These are phyloP conservation scores for Oncorhynchus masou DNA, from an alignment of 2,113 vertebrate genomes.

Conservation along the genomic window DNA sequence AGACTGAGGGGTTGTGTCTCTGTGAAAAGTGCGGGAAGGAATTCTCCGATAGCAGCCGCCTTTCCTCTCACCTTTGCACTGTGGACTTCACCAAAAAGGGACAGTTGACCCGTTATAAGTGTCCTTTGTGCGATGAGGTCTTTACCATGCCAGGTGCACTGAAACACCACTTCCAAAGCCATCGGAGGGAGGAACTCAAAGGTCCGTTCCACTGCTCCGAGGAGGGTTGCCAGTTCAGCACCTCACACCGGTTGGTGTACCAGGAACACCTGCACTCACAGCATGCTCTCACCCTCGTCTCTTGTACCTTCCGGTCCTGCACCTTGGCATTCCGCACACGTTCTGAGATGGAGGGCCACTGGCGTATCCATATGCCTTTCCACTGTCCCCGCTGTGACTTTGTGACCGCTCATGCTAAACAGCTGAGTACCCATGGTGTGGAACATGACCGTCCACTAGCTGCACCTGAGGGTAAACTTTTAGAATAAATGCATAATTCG, in stretches of 20 bases:
- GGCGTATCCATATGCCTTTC: conserved; percentile 77
- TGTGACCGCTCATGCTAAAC: conserved; percentile 71
- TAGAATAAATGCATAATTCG: background rate
- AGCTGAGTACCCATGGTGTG: conserved; percentile 74
- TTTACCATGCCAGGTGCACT: conserved; percentile 69
- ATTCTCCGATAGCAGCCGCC: conserved; percentile 63
- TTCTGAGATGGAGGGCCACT: conserved; percentile 77
- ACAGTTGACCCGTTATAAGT: conserved; percentile 45
- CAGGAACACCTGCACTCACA: conserved; percentile 66
- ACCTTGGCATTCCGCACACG: conserved; percentile 69
- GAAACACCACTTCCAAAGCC: conserved; percentile 79
- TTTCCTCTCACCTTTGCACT: conserved; percentile 68
- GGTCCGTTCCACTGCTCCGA: conserved; percentile 68
- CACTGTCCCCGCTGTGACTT: conserved; percentile 78
- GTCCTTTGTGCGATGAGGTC: conserved; percentile 66
- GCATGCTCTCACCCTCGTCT: conserved; percentile 64
- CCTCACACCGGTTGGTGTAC: conserved; percentile 65
- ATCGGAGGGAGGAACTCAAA: conserved; percentile 10
- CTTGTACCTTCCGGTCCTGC: conserved; percentile 75
- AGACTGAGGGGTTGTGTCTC: conserved; percentile 67
- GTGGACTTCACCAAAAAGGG: background rate
- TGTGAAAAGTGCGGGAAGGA: conserved; percentile 73
- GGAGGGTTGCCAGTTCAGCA: conserved; percentile 67
- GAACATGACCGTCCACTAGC: conserved; percentile 51
- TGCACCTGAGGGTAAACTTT: conserved; percentile 20